Percentiles rank a stretch among this genome's conserved stretches.
phyloP scores from a whole-genome alignment of 2,113 vertebrate species.

The Coreoperca whiteheadi region DNA sequence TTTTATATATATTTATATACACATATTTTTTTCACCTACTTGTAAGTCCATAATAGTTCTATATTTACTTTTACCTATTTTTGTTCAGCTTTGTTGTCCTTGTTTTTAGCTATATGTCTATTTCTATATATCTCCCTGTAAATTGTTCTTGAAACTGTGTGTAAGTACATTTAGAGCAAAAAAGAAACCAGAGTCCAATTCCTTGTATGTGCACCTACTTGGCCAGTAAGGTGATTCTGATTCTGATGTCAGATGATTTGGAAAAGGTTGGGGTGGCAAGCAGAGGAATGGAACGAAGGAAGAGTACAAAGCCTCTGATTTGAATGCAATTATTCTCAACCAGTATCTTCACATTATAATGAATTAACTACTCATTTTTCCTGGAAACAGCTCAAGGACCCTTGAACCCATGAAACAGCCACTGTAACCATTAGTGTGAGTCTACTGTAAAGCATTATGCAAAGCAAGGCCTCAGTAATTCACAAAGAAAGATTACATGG shows the following conservation, averaged over 20 bases:
- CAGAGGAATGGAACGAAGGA: neutral
- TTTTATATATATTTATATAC: no score
- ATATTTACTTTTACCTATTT: no score
- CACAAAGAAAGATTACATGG: constrained; percentile 37
- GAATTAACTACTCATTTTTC: constrained; percentile 22
- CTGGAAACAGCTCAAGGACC: constrained; percentile 38
- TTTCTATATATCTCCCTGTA: no score
- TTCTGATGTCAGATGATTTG: neutral
- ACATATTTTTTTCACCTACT: no score
- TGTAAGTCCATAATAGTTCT: no score
- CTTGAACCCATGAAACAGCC: constrained; percentile 31
- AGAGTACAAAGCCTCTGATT: neutral
- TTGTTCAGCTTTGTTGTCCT: no score
- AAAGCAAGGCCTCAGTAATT: constrained; percentile 46
- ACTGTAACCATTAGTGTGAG: constrained; percentile 41
- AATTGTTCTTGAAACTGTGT: no score
- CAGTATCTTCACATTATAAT: constrained; percentile 26
- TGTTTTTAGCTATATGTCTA: no score
- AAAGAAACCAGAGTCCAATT: no score
- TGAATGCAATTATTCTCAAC: neutral
- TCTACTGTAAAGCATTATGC: constrained; percentile 54
- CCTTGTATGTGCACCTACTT: no score
- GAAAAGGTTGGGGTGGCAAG: neutral
- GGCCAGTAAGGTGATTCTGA: no score
- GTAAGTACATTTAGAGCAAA: no score